A percentile compares a stretch with the other conserved stretches of the same genome.
Evolutionary conservation across 2,888 invertebrate species (phyloP).

Genomic region (Sericinus montela): DNA sequence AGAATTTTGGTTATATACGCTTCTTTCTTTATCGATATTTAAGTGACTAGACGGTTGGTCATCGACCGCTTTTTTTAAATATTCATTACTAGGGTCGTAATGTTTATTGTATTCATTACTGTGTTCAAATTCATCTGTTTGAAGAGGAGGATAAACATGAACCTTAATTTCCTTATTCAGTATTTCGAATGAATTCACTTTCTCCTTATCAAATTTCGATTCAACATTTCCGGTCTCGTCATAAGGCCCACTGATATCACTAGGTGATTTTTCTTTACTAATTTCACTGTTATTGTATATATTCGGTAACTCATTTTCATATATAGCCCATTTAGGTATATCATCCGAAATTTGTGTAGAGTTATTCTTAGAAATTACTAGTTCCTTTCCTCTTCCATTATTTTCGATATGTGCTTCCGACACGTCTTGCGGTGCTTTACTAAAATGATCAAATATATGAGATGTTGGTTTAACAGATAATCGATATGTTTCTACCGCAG

Average conservation of each 20-base stretch:
- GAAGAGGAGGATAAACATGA: conserved; percentile 6
- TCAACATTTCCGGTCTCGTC: background rate
- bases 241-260: background rate
- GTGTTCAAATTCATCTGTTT: conserved; percentile 4
- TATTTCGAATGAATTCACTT: conserved; percentile 11
- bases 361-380: conserved; percentile 38
- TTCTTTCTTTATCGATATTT: background rate
- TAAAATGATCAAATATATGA: conserved; percentile 68
- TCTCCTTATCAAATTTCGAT: background rate
- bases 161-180: conserved; percentile 11
- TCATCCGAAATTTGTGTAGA: background rate
- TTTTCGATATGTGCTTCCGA: conserved; percentile 44
- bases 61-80: background rate
- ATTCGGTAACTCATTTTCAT: background rate
- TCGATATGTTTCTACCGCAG: conserved; percentile 51
- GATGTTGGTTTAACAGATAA: conserved; percentile 49
- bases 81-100: background rate
- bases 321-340: background rate
- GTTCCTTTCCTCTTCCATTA: conserved; percentile 41
- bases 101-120: conserved; percentile 9
- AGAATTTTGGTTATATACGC: background rate
- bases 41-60: background rate
- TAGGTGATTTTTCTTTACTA: background rate
- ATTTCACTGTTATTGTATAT: background rate
- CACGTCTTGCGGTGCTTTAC: conserved; percentile 61